phyloP scores from a whole-genome alignment of 1,140 invertebrate genomes.

The Scaptomyza graminum region DNA sequence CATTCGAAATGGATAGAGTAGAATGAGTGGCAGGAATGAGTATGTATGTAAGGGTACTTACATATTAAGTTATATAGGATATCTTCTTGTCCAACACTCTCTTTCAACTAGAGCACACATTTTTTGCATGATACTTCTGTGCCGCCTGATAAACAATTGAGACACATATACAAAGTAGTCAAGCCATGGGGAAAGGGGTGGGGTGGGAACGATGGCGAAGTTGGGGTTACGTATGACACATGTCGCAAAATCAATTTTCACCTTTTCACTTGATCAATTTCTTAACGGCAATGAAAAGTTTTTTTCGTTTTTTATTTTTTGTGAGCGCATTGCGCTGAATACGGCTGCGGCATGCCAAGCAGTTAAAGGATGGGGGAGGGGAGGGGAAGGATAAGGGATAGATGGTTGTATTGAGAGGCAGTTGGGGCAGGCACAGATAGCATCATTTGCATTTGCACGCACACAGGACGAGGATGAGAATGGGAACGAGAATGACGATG shows the following conservation, averaged over 20 bases:
- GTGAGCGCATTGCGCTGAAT: slow-evolving; percentile 39
- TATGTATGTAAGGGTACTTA: too few relatives aligned
- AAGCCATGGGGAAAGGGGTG: background rate
- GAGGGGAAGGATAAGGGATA: background rate
- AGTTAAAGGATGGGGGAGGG: slow-evolving; percentile 14
- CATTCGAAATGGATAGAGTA: too few relatives aligned
- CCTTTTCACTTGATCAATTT: slow-evolving; percentile 82
- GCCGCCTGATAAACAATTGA: slow-evolving; percentile 73
- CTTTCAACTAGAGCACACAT: slow-evolving; percentile 1
- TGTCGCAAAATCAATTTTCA: slow-evolving; percentile 82
- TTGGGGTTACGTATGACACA: slow-evolving; percentile 43
- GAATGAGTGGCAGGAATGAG: too few relatives aligned
- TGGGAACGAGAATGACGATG: background rate
- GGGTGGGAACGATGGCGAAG: background rate
- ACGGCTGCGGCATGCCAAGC: slow-evolving; percentile 70
- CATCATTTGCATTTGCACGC: slow-evolving; percentile 74
- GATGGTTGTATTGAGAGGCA: slow-evolving; percentile 1
- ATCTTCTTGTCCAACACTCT: too few relatives aligned
- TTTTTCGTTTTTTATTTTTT: slow-evolving; percentile 50
- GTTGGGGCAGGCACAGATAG: slow-evolving; percentile 63
- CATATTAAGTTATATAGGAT: too few relatives aligned
- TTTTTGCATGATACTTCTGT: slow-evolving; percentile 24
- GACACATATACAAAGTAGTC: slow-evolving; percentile 41
- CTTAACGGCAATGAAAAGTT: slow-evolving; percentile 81
- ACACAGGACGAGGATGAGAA: slow-evolving; percentile 12